Evolutionary conservation across 2,888 invertebrate species (phyloP).

Genomic region (Sisyra nigra): DNA sequence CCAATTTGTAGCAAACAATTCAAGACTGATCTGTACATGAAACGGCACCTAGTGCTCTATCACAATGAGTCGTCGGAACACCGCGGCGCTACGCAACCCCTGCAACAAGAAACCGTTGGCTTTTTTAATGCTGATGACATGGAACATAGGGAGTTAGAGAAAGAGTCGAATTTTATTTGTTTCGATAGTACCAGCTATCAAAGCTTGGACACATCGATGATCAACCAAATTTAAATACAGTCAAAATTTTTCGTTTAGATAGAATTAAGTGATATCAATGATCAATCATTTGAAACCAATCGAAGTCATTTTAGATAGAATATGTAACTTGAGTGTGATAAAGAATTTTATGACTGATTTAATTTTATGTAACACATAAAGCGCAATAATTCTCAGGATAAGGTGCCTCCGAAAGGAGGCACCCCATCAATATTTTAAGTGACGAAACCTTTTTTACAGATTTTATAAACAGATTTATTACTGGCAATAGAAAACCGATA

Average conservation of each 20-base stretch:
- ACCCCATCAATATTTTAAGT: slow-evolving; percentile 3
- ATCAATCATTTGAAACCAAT: too few relatives aligned
- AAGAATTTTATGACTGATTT: too few relatives aligned
- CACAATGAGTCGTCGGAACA: slow-evolving; percentile 23
- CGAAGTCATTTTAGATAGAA: not conserved
- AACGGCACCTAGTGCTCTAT: slow-evolving; percentile 39
- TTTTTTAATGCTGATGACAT: too few relatives aligned
- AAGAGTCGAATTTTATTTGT: not conserved
- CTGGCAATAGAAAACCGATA: too few relatives aligned
- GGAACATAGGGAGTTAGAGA: too few relatives aligned
- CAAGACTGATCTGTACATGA: slow-evolving; percentile 44
- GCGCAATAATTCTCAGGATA: slow-evolving; percentile 5
- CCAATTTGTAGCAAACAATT: slow-evolving; percentile 42
- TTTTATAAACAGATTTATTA: slow-evolving; percentile 6
- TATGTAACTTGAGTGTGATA: too few relatives aligned
- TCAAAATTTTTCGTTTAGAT: not conserved
- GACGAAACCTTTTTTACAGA: slow-evolving; percentile 5
- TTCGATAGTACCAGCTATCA: not conserved
- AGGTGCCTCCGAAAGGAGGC: not conserved
- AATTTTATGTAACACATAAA: too few relatives aligned
- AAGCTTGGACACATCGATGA: not conserved
- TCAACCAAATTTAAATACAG: not conserved
- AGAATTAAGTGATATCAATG: not conserved
- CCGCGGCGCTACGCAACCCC: not conserved
- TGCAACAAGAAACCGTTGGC: too few relatives aligned